phyloP scores from a whole-genome alignment of 2,888 invertebrate genomes.

The Cryptus armator region DNA sequence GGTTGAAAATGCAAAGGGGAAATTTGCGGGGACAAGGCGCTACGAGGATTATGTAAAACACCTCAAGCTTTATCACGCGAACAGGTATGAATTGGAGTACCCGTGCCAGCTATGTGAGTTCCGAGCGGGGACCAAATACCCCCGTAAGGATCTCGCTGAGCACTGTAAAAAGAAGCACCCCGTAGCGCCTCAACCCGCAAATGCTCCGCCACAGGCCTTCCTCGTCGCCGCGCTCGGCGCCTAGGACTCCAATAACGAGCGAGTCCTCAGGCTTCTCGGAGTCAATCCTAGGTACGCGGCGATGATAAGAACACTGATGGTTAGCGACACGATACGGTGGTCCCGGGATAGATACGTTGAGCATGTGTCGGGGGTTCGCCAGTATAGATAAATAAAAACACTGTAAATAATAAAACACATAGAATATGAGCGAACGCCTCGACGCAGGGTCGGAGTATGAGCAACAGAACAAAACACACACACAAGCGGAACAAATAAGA shows the following conservation, averaged over 20 bases:
- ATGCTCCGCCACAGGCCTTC: slow-evolving; percentile 54
- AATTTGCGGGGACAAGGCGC: slow-evolving; percentile 73
- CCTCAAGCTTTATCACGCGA: slow-evolving; percentile 69
- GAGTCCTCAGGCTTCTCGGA: too few relatives aligned
- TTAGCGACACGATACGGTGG: too few relatives aligned
- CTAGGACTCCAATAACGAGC: too few relatives aligned
- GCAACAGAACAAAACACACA: not conserved
- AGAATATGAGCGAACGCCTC: too few relatives aligned
- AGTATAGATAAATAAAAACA: too few relatives aligned
- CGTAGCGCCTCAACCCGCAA: slow-evolving; percentile 64
- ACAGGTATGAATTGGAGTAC: not conserved
- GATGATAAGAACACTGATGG: too few relatives aligned
- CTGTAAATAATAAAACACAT: not conserved
- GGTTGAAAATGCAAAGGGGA: not conserved
- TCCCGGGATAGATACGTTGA: too few relatives aligned
- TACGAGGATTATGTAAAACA: slow-evolving; percentile 80
- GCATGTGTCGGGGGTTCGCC: too few relatives aligned
- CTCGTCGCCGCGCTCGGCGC: too few relatives aligned
- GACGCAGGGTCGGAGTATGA: not conserved
- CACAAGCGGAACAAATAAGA: not conserved
- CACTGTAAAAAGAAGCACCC: slow-evolving; percentile 71
- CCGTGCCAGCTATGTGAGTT: slow-evolving; percentile 36
- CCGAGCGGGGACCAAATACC: slow-evolving; percentile 67
- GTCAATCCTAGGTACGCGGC: too few relatives aligned
- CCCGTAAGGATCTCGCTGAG: slow-evolving; percentile 73